These are phyloP conservation scores for Hydra vulgaris DNA, from an alignment of 30 jellyfish, hydroid and myxozoan genomes.

Conservation along the genomic window DNA sequence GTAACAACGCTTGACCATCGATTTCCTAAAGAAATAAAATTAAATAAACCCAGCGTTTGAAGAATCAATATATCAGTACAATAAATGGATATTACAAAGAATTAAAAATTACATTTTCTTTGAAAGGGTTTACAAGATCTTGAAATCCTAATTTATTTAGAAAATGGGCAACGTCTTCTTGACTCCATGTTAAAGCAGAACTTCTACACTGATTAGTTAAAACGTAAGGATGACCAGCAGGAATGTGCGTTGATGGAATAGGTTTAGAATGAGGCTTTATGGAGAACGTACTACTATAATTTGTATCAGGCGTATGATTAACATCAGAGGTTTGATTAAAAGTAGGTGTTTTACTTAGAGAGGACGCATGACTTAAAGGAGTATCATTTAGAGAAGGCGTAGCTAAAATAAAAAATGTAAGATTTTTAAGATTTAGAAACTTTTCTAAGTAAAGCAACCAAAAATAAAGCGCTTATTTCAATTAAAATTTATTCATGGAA, in stretches of 20 bases:
- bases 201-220: slow-evolving; percentile 11
- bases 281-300: neutral
- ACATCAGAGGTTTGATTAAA: no score
- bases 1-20: slow-evolving; percentile 86
- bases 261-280: slow-evolving; percentile 6
- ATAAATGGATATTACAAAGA: neutral
- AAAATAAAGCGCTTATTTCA: no score
- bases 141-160: slow-evolving; percentile 53
- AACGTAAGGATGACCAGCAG: slow-evolving; percentile 18
- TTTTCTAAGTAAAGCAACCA: no score
- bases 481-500: no score
- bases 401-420: neutral
- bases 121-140: slow-evolving; percentile 62
- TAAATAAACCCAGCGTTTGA: neutral
- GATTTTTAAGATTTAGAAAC: neutral
- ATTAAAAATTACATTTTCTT: slow-evolving; percentile 57
- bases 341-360: no score
- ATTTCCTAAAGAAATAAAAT: slow-evolving; percentile 54
- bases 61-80: neutral
- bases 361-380: no score
- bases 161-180: slow-evolving; percentile 67
- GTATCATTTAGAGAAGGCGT: slow-evolving; percentile 13
- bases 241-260: slow-evolving; percentile 23
- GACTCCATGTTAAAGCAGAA: slow-evolving; percentile 64
- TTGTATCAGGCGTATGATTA: slow-evolving; percentile 1